These are phyloP conservation scores for Isaurus tuberculatus DNA, from an alignment of 92 coral and sea anemone species.

Conservation along the genomic window DNA sequence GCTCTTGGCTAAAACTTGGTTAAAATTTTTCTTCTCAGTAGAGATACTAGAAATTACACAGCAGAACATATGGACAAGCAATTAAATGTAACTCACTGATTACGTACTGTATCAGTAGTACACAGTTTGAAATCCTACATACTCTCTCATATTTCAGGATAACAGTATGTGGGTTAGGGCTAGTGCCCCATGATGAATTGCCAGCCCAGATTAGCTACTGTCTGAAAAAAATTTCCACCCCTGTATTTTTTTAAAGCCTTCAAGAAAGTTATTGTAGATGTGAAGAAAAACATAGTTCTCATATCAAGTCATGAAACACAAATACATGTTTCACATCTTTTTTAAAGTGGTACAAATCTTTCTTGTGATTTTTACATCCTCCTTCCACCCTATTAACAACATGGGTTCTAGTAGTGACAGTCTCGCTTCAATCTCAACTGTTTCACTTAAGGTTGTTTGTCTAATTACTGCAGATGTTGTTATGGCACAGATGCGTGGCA, in stretches of 20 bases:
- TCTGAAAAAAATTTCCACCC: neutral
- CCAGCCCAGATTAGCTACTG: slow-evolving; percentile 10
- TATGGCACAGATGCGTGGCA: slow-evolving; percentile 3
- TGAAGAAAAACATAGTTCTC: slow-evolving; percentile 14
- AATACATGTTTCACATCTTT: slow-evolving; percentile 5
- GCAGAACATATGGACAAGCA: no score
- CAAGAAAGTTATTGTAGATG: slow-evolving; percentile 4
- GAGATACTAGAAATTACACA: no score
- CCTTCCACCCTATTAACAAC: neutral
- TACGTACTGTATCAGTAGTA: no score
- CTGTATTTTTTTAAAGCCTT: neutral
- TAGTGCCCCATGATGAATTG: slow-evolving; percentile 10
- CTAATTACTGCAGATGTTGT: slow-evolving; percentile 9
- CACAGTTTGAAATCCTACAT: no score
- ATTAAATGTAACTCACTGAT: no score
- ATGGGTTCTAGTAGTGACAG: slow-evolving; percentile 1
- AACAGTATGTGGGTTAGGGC: slow-evolving; percentile 18
- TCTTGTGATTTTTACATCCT: neutral
- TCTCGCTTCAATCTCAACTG: slow-evolving; percentile 1
- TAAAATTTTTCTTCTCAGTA: no score
- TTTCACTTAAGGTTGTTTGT: neutral
- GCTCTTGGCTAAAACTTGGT: no score
- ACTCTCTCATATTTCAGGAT: neutral
- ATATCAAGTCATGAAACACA: slow-evolving; percentile 6
- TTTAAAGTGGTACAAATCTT: neutral